Percentiles rank a stretch among this genome's conserved stretches.
These are phyloP conservation scores for Bimastos eiseni DNA, from an alignment of 2,888 invertebrate genomes.

Conservation along the genomic window DNA sequence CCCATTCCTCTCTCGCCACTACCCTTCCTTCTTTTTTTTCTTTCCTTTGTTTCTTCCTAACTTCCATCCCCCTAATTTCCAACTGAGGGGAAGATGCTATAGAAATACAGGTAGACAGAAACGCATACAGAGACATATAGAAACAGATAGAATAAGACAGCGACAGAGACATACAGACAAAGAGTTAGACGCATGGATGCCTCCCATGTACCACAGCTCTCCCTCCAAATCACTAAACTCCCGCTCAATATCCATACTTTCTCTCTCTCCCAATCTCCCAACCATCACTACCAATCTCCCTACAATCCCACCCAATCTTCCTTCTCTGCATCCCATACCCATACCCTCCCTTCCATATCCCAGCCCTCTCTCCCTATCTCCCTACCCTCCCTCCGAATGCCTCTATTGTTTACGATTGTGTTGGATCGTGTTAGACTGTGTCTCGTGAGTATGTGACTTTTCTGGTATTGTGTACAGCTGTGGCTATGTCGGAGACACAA, in stretches of 20 bases:
- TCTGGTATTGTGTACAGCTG: neutral
- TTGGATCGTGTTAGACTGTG: neutral
- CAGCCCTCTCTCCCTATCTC: too few species aligned
- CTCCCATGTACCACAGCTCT: neutral
- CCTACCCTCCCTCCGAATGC: neutral
- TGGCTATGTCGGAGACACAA: neutral
- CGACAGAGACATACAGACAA: slow-evolving; percentile 17
- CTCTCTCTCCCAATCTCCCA: too few species aligned
- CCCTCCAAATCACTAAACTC: too few species aligned
- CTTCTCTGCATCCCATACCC: neutral
- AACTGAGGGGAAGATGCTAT: neutral
- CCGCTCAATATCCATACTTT: too few species aligned
- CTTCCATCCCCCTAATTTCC: neutral
- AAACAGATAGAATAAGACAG: neutral
- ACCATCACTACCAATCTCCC: neutral
- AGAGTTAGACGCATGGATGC: neutral
- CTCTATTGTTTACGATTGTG: neutral
- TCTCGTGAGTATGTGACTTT: neutral
- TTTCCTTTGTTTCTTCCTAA: too few species aligned
- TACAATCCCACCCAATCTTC: too few species aligned
- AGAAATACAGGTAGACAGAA: slow-evolving; percentile 8
- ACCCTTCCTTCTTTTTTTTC: too few species aligned
- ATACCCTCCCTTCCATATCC: neutral
- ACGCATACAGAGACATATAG: neutral
- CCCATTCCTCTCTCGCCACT: neutral